These are phyloP conservation scores for Fringilla coelebs DNA, from an alignment of 2,797 vertebrate species.

Conservation along the genomic window DNA sequence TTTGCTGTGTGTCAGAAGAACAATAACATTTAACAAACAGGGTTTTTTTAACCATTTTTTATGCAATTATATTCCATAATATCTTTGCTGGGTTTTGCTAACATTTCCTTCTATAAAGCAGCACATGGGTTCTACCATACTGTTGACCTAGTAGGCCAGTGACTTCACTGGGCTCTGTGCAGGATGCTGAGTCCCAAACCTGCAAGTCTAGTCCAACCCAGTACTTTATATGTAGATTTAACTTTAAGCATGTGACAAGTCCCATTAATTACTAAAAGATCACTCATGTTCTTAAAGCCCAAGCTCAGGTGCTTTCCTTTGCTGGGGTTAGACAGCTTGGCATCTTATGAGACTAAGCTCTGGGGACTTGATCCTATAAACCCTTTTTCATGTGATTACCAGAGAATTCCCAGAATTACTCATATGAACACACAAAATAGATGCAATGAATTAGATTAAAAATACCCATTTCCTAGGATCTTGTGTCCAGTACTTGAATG, in stretches of 20 bases:
- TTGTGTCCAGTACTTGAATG: background rate
- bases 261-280: slow-evolving; percentile 28
- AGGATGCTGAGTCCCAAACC: background rate
- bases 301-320: slow-evolving; percentile 34
- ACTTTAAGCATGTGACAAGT: slow-evolving; percentile 27
- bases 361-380: slow-evolving; percentile 45
- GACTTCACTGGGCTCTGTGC: background rate
- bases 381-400: slow-evolving; percentile 8
- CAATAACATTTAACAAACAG: background rate
- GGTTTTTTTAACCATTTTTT: background rate
- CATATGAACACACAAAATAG: background rate
- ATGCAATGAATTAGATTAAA: background rate
- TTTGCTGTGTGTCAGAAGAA: background rate
- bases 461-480: background rate
- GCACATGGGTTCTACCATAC: background rate
- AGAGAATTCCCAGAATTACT: slow-evolving; percentile 4
- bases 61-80: background rate
- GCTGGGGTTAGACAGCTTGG: slow-evolving; percentile 19
- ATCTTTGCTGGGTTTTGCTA: background rate
- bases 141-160: background rate
- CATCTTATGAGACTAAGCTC: slow-evolving; percentile 29
- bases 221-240: background rate
- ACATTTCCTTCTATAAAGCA: background rate
- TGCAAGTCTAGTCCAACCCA: background rate
- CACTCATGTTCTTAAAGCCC: background rate